Conservation (phyloP, 2,888 invertebrate species). For the Lagria hirta region DNA sequence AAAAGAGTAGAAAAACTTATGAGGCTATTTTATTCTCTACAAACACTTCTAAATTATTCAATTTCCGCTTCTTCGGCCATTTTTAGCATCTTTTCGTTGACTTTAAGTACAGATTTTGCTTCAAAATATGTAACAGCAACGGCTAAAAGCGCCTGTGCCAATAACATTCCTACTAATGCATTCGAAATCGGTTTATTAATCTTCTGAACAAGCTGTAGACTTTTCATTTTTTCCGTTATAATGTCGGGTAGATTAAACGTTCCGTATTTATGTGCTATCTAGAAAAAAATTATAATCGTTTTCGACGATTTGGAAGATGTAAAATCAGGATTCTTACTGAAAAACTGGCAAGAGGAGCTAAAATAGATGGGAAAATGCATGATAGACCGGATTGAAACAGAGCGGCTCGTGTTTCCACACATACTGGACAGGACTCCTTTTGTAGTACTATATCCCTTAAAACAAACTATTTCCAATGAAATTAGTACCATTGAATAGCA, state of each 20-base stretch:
- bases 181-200: conserved; percentile 59
- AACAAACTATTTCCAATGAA: conserved; percentile 55
- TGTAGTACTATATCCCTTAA: conserved; percentile 61
- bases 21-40: conserved; percentile 5
- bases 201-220: conserved; percentile 58
- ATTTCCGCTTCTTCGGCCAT: no score
- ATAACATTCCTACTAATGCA: conserved; percentile 55
- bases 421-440: conserved; percentile 62
- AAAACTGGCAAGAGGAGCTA: conserved; percentile 63
- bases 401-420: conserved; percentile 64
- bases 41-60: conserved; percentile 17
- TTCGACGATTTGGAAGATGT: background rate
- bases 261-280: conserved; percentile 64
- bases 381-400: conserved; percentile 59
- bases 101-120: conserved; percentile 55
- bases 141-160: conserved; percentile 59
- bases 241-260: conserved; percentile 68
- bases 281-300: conserved; percentile 31
- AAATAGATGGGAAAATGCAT: conserved; percentile 61
- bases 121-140: conserved; percentile 65
- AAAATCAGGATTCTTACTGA: conserved; percentile 56
- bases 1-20: background rate
- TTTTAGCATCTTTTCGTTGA: conserved; percentile 50
- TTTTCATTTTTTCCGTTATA: conserved; percentile 58
- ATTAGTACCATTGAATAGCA: background rate